A percentile compares a stretch with the other conserved stretches of the same genome.
These are phyloP conservation scores for Percopsis omiscomaycus DNA, from an alignment of 2,797 vertebrate genomes.

Conservation along the genomic window DNA sequence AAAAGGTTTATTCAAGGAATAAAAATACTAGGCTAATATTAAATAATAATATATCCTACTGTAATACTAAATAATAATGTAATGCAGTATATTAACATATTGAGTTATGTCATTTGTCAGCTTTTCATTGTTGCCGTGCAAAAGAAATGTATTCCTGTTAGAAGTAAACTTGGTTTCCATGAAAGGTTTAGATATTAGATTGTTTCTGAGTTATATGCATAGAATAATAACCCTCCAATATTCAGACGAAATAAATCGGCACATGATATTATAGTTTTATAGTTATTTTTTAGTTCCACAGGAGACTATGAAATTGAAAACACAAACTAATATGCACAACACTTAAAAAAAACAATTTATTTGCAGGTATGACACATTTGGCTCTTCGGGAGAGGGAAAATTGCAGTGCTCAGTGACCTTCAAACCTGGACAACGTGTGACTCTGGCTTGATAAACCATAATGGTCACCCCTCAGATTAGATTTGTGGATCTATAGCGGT, in stretches of 20 bases:
- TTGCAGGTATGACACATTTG: slow-evolving; percentile 86
- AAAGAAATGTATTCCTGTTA: background rate
- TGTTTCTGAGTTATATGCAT: no score
- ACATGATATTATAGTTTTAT: no score
- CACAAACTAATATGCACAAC: background rate
- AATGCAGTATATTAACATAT: no score
- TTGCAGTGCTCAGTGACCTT: slow-evolving; percentile 65
- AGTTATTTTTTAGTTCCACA: background rate
- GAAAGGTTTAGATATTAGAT: no score
- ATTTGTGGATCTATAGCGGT: background rate
- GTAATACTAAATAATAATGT: no score
- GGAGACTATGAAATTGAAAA: background rate
- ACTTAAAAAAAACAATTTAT: background rate
- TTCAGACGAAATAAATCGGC: background rate
- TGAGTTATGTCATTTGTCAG: no score
- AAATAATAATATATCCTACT: no score
- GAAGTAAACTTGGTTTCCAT: no score
- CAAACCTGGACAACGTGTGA: slow-evolving; percentile 88
- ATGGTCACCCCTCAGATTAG: background rate
- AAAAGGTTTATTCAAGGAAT: no score
- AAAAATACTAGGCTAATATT: no score
- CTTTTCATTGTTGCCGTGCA: no score
- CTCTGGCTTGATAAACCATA: slow-evolving; percentile 80
- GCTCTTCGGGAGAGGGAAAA: slow-evolving; percentile 78
- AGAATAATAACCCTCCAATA: background rate